Percentiles rank a stretch among this genome's conserved stretches.
Conservation (phyloP, 1,140 invertebrate species). For the Papilio helenus region DNA sequence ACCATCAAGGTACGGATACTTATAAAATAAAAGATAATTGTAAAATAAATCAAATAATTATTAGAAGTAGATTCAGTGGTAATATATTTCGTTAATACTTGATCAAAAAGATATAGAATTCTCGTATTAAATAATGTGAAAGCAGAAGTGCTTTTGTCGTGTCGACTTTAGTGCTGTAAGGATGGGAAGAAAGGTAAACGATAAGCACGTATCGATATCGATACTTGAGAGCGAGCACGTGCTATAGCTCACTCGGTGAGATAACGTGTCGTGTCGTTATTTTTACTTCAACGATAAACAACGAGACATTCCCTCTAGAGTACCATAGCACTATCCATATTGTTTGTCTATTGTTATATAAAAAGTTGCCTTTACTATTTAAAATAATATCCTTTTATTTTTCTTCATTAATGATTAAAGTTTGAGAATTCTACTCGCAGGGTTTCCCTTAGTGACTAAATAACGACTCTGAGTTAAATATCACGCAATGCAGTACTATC, state of each 20-base stretch:
- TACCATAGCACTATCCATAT: neutral
- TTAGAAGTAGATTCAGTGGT: no score
- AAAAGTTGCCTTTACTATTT: neutral
- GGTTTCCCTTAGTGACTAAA: neutral
- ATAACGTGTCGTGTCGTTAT: neutral
- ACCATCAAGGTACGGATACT: conserved; percentile 2
- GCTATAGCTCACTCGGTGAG: neutral
- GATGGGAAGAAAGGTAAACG: neutral
- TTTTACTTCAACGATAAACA: neutral
- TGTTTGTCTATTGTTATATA: neutral
- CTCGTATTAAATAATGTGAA: neutral
- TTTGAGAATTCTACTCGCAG: neutral
- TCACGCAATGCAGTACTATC: neutral
- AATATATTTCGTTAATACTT: no score
- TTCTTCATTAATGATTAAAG: no score
- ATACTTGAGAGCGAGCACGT: neutral
- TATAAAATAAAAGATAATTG: no score
- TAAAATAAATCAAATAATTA: no score
- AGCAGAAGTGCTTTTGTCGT: neutral
- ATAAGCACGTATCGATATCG: conserved; percentile 1
- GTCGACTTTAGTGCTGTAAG: neutral
- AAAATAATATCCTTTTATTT: no score
- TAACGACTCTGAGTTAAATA: neutral
- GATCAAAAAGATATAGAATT: neutral
- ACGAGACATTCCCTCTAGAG: neutral